Percentiles rank a stretch among this genome's conserved stretches.
These are phyloP conservation scores for Chrysotoxum bicinctum DNA, from an alignment of 2,888 invertebrate species.

Conservation along the genomic window DNA sequence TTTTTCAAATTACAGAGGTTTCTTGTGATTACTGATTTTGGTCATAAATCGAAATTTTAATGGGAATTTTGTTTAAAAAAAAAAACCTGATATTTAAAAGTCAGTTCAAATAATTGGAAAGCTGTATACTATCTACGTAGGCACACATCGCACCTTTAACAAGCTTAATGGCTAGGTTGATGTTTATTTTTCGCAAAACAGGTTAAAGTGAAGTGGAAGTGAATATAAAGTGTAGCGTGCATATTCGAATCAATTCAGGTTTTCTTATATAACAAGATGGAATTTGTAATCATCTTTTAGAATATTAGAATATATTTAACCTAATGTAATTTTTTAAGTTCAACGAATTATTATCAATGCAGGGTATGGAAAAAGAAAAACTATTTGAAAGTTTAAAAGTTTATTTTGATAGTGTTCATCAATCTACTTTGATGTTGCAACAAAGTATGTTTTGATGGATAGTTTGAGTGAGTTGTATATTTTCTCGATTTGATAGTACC, in stretches of 20 bases:
- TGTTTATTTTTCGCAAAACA: slow-evolving; percentile 18
- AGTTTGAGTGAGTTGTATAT: too few species aligned
- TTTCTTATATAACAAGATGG: background rate
- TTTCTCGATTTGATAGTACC: too few species aligned
- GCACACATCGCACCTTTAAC: background rate
- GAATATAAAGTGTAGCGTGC: background rate
- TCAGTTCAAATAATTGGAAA: background rate
- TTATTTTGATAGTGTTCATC: background rate
- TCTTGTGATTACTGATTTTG: background rate
- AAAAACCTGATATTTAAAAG: background rate
- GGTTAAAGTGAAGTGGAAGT: background rate
- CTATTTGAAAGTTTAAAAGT: background rate
- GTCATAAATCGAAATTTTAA: background rate
- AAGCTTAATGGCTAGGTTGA: background rate
- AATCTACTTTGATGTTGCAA: background rate
- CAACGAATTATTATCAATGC: background rate
- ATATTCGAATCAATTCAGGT: background rate
- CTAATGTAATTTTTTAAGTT: background rate
- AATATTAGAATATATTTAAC: background rate
- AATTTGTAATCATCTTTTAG: background rate
- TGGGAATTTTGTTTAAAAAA: background rate
- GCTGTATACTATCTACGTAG: too few species aligned
- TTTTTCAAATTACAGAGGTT: background rate
- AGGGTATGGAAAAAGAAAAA: background rate
- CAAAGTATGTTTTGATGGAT: too few species aligned